Evolutionary conservation across 2,797 vertebrate genomes (phyloP), one percentile per base, ranked within the genome.

Genomic region (Enteromius unitaeniatus): DNA sequence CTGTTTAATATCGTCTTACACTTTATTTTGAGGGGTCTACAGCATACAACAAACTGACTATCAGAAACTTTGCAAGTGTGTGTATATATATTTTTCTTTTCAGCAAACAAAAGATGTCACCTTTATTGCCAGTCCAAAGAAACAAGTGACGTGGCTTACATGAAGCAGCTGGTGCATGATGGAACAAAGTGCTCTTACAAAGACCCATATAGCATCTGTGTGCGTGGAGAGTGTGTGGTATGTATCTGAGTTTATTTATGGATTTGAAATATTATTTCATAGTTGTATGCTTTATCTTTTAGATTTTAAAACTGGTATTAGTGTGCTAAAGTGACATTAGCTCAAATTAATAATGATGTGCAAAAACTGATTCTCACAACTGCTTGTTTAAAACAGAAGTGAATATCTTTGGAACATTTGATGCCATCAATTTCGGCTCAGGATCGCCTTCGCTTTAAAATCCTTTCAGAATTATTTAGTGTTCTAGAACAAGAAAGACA

Each of bases 141-240:
- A 90, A 97, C 95, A 0, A 93, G 94, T 9, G 96, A 96, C 0
- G 93, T 96, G 62, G 97, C 94, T 0, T 97, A 96, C 45, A 96
- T 99, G 98, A 99, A 98, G 62, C 96, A 97, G 84, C 93, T 98
- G 86, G 96, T 96, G 11, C 97, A 98, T 0, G 98, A 99, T 0
- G 98, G 98, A 17, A 99, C 98, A 0, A 96, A 93, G 23, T 99
- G 98, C 79, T 99, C 98, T 17, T 99, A 99, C 88, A 97, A 96
- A 88, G 97, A 99, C 28, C 95, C 97, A 0, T 97, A 97, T 89
- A 99, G 97, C 90, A 95, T 99, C 62, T 99, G 98, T 19, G 97
- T 99, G 72, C 96, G 97, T 0, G 98, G 97, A n/a, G 98, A 99
- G 64, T 99, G 98, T 40, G 96, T 99, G 96, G 98, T 99, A 92